Evolutionary conservation across 2,888 invertebrate species (phyloP).

Genomic region (Perizoma flavofasciatum): DNA sequence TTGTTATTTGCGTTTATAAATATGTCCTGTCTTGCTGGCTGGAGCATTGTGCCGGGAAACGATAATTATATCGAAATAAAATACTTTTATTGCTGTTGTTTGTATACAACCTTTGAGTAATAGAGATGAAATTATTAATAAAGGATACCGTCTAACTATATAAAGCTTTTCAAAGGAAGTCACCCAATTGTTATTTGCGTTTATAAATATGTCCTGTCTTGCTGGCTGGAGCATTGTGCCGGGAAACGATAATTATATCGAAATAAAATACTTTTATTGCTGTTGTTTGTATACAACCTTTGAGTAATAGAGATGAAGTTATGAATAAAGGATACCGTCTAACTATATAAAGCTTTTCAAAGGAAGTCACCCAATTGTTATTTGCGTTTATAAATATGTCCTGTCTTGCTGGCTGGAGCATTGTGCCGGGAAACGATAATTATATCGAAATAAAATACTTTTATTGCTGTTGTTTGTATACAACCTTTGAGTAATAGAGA

Average conservation of each 20-base stretch:
- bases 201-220: too few species aligned
- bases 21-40: too few species aligned
- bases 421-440: conserved; percentile 2
- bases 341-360: too few species aligned
- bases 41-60: background rate
- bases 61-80: conserved; percentile 3
- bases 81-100: conserved; percentile 1
- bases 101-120: background rate
- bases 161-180: too few species aligned
- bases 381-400: too few species aligned
- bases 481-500: background rate
- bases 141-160: too few species aligned
- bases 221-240: background rate
- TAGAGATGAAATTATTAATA: background rate
- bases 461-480: background rate
- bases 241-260: conserved; percentile 4
- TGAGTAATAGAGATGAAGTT: background rate
- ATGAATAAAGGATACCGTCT: too few species aligned
- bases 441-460: conserved; percentile 1
- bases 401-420: background rate
- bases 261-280: conserved; percentile 2
- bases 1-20: too few species aligned
- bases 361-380: too few species aligned
- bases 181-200: too few species aligned
- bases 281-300: background rate